phyloP scores from a whole-genome alignment of 1,140 invertebrate genomes.

The Myzus persicae region DNA sequence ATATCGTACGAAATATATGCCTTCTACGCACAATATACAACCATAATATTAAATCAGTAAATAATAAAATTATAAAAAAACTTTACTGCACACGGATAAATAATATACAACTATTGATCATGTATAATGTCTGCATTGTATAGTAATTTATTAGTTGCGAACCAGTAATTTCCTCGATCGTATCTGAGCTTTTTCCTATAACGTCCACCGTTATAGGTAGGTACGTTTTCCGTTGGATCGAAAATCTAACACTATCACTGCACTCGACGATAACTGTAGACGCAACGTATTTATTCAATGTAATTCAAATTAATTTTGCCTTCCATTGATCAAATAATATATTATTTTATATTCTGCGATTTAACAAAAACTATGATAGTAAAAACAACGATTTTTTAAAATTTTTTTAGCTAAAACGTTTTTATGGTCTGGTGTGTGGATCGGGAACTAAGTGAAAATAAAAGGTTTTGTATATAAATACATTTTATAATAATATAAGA shows the following conservation, averaged over 20 bases:
- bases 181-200: background rate
- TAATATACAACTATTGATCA: background rate
- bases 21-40: background rate
- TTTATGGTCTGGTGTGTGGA: background rate
- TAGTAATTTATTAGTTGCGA: background rate
- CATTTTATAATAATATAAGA: background rate
- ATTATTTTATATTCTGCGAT: background rate
- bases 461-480: background rate
- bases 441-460: background rate
- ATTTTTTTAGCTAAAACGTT: background rate
- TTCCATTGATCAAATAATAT: background rate
- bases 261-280: no score
- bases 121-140: background rate
- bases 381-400: background rate
- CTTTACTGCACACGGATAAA: background rate
- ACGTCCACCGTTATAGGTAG: no score
- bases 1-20: background rate
- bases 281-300: background rate
- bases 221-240: background rate
- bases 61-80: background rate
- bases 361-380: background rate
- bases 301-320: background rate
- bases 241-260: no score
- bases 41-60: background rate
- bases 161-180: background rate